phyloP scores from a whole-genome alignment of 2,797 vertebrate species.

The Masticophis lateralis region DNA sequence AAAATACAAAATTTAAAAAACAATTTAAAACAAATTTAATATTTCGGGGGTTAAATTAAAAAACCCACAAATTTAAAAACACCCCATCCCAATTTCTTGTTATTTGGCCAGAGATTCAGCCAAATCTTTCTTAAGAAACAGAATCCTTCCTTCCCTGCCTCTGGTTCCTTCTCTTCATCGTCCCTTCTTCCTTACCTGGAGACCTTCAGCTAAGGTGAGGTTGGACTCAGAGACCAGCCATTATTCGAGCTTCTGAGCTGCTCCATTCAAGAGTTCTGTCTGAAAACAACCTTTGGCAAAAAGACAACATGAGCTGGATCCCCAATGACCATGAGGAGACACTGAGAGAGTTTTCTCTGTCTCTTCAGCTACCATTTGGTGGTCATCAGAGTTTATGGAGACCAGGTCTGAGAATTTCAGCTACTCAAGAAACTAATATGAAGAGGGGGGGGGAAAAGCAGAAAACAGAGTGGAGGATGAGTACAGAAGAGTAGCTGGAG shows the following conservation, averaged over 20 bases:
- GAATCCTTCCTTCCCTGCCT: background rate
- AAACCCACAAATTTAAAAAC: too few species aligned
- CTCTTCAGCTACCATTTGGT: background rate
- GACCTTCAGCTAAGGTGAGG: background rate
- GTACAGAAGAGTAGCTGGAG: background rate
- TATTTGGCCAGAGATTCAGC: background rate
- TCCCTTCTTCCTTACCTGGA: background rate
- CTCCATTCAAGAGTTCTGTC: background rate
- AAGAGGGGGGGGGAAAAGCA: background rate
- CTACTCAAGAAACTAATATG: background rate
- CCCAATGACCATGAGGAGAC: background rate
- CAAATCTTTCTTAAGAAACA: background rate
- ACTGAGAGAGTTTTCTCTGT: background rate
- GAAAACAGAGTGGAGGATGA: too few species aligned
- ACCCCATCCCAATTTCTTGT: too few species aligned
- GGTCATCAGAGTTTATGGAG: background rate
- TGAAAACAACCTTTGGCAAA: background rate
- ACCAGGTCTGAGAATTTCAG: background rate
- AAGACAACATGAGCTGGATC: background rate
- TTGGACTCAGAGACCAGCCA: background rate
- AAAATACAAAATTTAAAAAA: too few species aligned
- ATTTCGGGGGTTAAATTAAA: too few species aligned
- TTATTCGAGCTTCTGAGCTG: background rate
- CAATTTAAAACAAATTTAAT: too few species aligned
- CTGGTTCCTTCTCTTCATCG: background rate